A percentile compares a stretch with the other conserved stretches of the same genome.
These are phyloP conservation scores for Esox lucius DNA, from an alignment of 2,797 vertebrate species.

Conservation along the genomic window DNA sequence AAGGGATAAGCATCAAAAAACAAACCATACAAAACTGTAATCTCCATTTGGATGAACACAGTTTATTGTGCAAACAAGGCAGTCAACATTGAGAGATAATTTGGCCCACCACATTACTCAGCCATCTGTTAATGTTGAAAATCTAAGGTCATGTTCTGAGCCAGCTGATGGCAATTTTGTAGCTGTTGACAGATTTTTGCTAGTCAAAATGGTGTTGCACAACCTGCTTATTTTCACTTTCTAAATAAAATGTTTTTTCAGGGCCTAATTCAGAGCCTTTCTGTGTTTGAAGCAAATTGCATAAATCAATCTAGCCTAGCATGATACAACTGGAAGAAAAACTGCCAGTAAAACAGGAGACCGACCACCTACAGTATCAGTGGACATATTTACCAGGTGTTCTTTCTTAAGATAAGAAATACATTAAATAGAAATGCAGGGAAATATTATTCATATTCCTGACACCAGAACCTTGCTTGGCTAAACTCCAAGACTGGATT, in stretches of 20 bases:
- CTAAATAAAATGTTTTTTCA: not conserved
- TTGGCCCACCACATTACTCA: conserved; percentile 11
- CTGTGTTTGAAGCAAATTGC: not conserved
- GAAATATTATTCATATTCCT: not conserved
- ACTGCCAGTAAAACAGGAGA: not conserved
- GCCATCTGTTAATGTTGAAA: conserved; percentile 29
- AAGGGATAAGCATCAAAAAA: not conserved
- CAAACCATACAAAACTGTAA: not conserved
- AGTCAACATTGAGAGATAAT: conserved; percentile 35
- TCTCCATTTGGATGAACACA: not conserved
- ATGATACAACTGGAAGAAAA: not conserved
- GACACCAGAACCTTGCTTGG: not conserved
- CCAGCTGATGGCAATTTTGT: conserved; percentile 14
- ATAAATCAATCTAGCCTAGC: not conserved
- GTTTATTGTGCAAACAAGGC: conserved; percentile 10
- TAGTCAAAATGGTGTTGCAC: not conserved
- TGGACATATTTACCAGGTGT: not conserved
- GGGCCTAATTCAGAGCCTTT: not conserved
- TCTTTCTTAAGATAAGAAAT: not conserved
- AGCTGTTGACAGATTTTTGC: conserved; percentile 1
- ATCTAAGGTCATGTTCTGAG: conserved; percentile 31
- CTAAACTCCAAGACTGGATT: not conserved
- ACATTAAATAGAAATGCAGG: not conserved
- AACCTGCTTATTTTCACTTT: not conserved
- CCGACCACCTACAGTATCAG: not conserved